Base-by-base conservation (phyloP, 1,140 invertebrate genomes). In the Drosophila fuyamai region DNA sequence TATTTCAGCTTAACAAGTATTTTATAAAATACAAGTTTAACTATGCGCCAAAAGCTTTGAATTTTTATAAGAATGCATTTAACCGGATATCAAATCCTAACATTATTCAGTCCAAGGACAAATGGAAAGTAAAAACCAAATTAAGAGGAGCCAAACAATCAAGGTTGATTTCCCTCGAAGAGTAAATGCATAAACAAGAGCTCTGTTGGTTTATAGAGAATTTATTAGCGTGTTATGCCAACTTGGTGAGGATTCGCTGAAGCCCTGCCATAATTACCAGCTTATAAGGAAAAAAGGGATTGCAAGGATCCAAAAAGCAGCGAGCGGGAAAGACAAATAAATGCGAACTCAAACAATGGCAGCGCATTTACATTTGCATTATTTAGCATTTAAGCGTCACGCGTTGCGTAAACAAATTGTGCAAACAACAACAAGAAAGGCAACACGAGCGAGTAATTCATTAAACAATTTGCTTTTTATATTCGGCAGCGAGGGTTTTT, bases 371-470 rank as follows among this genome's bases (percentile, higher is more conserved):
- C 80, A 88, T 88, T 88, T 88, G 84, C 84, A 88, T 88, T 88
- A 84, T 88, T 88, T 88, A 88, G 85, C 85, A 88, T 88, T 88
- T 88, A 88, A 88, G 84, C 83, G 83, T 90, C 85, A 81, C 84
- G 84, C 84, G 81, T 89, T 88, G 83, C 84, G 83, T 89, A 88
- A 88, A 89, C 83, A 88, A 88, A 89, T 88, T 88, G 79, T 84
- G 76, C 72, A 89, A 88, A 83, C 66, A 88, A 70, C 46, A 88
- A 63, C 65, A 79, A 74, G 70, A 61, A 57, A 66, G 40, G 62
- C 61, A 65, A 62, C 67, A 81, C 66, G 59, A 76, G 59, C 79
- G 84, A 79, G 80, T 79, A 89, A 88, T 84, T 88, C 84, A 88
- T 88, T 88, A 88, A 88, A 78, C 65, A 67, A 73, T 74, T 68